phyloP scores from a whole-genome alignment of 1,140 invertebrate genomes.

The Rhynchophorus ferrugineus region DNA sequence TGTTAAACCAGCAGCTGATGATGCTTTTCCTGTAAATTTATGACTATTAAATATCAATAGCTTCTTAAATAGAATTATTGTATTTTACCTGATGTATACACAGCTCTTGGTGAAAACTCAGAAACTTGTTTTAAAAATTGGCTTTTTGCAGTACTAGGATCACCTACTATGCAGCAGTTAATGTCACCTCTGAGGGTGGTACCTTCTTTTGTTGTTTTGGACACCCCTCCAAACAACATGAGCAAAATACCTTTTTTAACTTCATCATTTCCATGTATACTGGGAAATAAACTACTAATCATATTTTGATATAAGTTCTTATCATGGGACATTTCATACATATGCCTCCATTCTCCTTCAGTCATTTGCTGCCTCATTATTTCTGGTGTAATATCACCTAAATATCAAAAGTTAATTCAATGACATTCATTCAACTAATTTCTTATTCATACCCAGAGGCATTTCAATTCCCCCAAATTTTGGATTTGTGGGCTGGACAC shows the following conservation, averaged over 20 bases:
- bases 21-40: slow-evolving; percentile 63
- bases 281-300: slow-evolving; percentile 88
- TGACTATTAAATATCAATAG: not conserved
- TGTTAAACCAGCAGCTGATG: slow-evolving; percentile 94
- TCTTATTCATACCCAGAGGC: slow-evolving; percentile 69
- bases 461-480: slow-evolving; percentile 74
- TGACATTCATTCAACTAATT: not conserved
- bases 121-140: slow-evolving; percentile 93
- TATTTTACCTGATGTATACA: slow-evolving; percentile 97
- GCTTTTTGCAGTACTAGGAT: slow-evolving; percentile 97
- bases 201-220: slow-evolving; percentile 88
- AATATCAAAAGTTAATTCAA: slow-evolving; percentile 33
- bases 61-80: not conserved
- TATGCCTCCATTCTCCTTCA: slow-evolving; percentile 88
- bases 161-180: slow-evolving; percentile 97
- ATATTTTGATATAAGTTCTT: slow-evolving; percentile 89
- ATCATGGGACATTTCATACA: slow-evolving; percentile 96
- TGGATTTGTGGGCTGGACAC: slow-evolving; percentile 76
- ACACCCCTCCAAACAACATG: slow-evolving; percentile 97
- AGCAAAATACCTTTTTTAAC: slow-evolving; percentile 87
- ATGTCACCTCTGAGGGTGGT: slow-evolving; percentile 89
- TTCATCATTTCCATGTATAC: slow-evolving; percentile 97
- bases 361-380: slow-evolving; percentile 92
- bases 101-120: slow-evolving; percentile 90
- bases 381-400: slow-evolving; percentile 82